phyloP scores from a whole-genome alignment of 2,888 invertebrate genomes.

The Sarcophaga carnaria region DNA sequence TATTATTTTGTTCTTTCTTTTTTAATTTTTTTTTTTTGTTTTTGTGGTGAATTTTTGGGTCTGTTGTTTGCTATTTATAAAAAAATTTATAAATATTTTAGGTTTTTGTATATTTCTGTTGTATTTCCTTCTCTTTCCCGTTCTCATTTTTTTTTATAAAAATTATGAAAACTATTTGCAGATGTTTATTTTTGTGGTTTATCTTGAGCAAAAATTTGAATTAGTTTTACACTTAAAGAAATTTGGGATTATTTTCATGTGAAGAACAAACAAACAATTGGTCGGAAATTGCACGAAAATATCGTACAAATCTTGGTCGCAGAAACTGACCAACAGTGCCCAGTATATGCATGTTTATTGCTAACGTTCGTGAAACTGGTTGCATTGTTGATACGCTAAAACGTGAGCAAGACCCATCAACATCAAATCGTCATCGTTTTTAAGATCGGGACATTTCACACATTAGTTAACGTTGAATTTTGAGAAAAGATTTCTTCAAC shows the following conservation, averaged over 20 bases:
- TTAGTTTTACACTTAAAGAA: slow-evolving; percentile 27
- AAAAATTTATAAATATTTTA: not conserved
- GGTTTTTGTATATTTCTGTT: slow-evolving; percentile 6
- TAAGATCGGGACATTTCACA: too few relatives aligned
- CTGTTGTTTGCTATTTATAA: not conserved
- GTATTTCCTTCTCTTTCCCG: slow-evolving; percentile 10
- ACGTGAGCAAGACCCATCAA: too few relatives aligned
- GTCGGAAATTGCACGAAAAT: too few relatives aligned
- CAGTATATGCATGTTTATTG: too few relatives aligned
- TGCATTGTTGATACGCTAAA: too few relatives aligned
- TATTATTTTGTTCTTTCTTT: too few relatives aligned
- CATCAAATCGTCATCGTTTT: not conserved
- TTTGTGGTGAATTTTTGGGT: not conserved
- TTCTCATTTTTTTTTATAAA: slow-evolving; percentile 19
- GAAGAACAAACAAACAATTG: too few relatives aligned
- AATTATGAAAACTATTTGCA: slow-evolving; percentile 55
- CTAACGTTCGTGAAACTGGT: too few relatives aligned
- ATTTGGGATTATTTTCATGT: not conserved
- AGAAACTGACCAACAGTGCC: too few relatives aligned
- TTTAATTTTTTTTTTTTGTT: not conserved
- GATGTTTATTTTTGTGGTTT: slow-evolving; percentile 35
- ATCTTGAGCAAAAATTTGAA: slow-evolving; percentile 16
- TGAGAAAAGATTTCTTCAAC: too few relatives aligned
- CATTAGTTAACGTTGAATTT: not conserved
- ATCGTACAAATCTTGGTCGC: too few relatives aligned